Percentiles rank a stretch among this genome's conserved stretches.
These are phyloP conservation scores for Alosa sapidissima DNA, from an alignment of 2,797 vertebrate genomes.

Conservation along the genomic window DNA sequence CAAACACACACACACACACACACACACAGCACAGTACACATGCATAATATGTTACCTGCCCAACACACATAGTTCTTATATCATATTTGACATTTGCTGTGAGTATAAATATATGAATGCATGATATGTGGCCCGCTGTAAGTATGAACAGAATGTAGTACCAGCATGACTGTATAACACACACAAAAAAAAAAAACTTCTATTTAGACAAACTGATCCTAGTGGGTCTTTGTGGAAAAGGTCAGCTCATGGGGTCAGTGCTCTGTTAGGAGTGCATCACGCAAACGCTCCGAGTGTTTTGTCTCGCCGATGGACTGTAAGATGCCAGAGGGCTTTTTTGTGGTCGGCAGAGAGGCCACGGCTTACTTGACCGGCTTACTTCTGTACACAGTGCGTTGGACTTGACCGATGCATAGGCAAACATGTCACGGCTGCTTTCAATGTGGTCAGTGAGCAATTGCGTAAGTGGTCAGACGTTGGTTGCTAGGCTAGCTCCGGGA, in stretches of 20 bases:
- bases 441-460: background rate
- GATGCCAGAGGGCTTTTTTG: background rate
- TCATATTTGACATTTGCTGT: no score
- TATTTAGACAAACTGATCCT: no score
- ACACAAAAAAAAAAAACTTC: no score
- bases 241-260: background rate
- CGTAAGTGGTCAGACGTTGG: background rate
- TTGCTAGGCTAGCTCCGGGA: background rate
- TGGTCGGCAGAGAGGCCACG: background rate
- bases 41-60: no score
- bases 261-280: background rate
- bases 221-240: background rate
- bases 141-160: no score
- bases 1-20: no score
- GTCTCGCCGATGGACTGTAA: background rate
- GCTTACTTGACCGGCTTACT: no score
- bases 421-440: background rate
- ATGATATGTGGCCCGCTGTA: no score
- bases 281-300: background rate
- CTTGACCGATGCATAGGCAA: background rate
- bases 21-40: no score
- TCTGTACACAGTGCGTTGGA: background rate
- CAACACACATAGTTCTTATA: no score
- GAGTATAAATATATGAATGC: no score
- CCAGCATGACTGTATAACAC: no score